Evolutionary conservation across 2,113 vertebrate genomes (phyloP).

Genomic region (Chitala chitala): DNA sequence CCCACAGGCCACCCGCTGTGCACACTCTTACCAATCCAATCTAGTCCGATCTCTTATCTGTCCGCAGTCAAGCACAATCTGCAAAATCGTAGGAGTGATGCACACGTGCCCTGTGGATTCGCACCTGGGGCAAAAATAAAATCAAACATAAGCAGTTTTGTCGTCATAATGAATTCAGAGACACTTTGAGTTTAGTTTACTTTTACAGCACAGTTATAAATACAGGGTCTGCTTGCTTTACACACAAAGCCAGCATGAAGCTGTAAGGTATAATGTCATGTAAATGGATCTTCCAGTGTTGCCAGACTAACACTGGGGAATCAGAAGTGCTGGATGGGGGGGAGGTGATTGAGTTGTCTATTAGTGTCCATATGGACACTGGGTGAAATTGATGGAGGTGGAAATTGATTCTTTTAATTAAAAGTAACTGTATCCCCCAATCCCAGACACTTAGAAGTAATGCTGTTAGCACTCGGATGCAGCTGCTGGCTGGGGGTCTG

Average conservation of each 20-base stretch:
- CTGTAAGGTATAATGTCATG: background rate
- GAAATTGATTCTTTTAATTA: conserved; percentile 70
- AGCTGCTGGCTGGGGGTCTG: background rate
- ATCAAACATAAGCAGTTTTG: background rate
- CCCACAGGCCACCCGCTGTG: too few species aligned
- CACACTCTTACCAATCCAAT: too few species aligned
- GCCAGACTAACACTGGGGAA: background rate
- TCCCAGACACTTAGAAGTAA: conserved; percentile 54
- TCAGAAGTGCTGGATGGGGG: background rate
- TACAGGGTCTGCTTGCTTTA: background rate
- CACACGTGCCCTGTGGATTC: background rate
- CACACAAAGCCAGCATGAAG: background rate
- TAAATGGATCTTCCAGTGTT: background rate
- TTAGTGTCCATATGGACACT: conserved; percentile 65
- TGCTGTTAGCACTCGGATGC: conserved; percentile 33
- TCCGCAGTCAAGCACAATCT: background rate
- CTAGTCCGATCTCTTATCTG: too few species aligned
- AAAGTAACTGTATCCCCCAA: conserved; percentile 63
- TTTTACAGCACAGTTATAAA: background rate
- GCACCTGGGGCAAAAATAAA: background rate
- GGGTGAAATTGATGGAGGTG: conserved; percentile 47
- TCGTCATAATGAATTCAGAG: background rate
- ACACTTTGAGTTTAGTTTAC: background rate
- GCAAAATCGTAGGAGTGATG: background rate
- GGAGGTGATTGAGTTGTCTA: conserved; percentile 58